A percentile compares a stretch with the other conserved stretches of the same genome.
Evolutionary conservation across 2,888 invertebrate species (phyloP).

Genomic region (Tigriopus californicus): DNA sequence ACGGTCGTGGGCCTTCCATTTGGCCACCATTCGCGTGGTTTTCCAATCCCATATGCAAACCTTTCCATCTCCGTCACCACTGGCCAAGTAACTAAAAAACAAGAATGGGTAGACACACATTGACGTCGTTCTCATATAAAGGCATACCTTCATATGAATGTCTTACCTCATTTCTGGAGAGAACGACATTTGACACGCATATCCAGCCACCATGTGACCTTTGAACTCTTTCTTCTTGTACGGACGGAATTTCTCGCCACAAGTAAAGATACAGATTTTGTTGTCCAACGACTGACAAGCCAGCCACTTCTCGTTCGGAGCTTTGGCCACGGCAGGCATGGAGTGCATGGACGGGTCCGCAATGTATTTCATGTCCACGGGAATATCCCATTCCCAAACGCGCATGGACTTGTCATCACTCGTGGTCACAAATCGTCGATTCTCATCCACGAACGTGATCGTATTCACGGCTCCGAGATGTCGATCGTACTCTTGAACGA

Average conservation of each 20-base stretch:
- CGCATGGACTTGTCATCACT: conserved; percentile 96
- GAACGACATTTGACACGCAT: conserved; percentile 89
- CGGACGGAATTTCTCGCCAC: conserved; percentile 89
- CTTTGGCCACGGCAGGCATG: conserved; percentile 82
- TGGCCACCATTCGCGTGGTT: conserved; percentile 89
- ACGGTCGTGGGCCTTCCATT: conserved; percentile 97
- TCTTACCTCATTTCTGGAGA: conserved; percentile 89
- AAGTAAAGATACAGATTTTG: conserved; percentile 92
- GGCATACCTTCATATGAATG: too few relatives aligned
- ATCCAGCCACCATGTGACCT: conserved; percentile 98
- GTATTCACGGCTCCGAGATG: conserved; percentile 97
- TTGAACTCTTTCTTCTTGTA: conserved; percentile 93
- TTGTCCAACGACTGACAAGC: conserved; percentile 99
- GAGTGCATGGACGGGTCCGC: conserved; percentile 99
- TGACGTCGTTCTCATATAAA: too few relatives aligned
- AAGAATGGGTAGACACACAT: conserved; percentile 7
- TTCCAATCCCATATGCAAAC: conserved; percentile 99
- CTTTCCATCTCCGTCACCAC: conserved; percentile 97
- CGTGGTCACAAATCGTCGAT: conserved; percentile 89
- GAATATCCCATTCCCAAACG: conserved; percentile 99
- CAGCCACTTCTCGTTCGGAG: conserved; percentile 96
- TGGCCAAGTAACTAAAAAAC: conserved; percentile 68
- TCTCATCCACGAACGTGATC: conserved; percentile 97
- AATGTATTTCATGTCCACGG: conserved; percentile 98
- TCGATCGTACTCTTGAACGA: conserved; percentile 93